A percentile compares a stretch with the other conserved stretches of the same genome.
These are phyloP conservation scores for Papilio glaucus DNA, from an alignment of 1,140 invertebrate genomes.

Conservation along the genomic window DNA sequence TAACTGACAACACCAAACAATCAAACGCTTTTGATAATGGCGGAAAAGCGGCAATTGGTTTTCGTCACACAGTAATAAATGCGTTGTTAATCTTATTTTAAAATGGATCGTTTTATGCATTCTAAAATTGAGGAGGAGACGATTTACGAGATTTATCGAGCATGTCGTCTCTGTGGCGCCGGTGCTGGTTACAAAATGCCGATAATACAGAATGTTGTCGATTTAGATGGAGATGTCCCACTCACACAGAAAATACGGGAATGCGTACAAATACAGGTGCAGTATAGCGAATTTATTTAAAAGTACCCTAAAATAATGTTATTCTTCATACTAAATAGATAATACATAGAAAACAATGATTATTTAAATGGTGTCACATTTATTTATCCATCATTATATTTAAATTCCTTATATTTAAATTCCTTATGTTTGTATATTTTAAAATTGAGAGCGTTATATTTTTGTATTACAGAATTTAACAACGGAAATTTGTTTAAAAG, in stretches of 20 bases:
- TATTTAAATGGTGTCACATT: neutral
- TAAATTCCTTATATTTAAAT: too few relatives aligned
- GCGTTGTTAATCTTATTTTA: slow-evolving; percentile 23
- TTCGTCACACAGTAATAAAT: neutral
- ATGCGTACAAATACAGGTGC: slow-evolving; percentile 79
- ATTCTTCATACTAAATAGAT: neutral
- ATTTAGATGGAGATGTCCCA: slow-evolving; percentile 48
- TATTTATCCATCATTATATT: neutral
- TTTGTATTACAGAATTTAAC: too few relatives aligned
- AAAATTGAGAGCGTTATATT: too few relatives aligned
- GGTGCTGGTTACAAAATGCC: slow-evolving; percentile 82
- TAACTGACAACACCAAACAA: slow-evolving; percentile 33
- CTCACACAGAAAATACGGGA: slow-evolving; percentile 76
- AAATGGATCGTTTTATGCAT: slow-evolving; percentile 70
- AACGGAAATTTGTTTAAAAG: too few relatives aligned
- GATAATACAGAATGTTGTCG: slow-evolving; percentile 73
- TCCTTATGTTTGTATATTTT: too few relatives aligned
- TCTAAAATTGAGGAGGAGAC: slow-evolving; percentile 63
- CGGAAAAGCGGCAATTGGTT: slow-evolving; percentile 25
- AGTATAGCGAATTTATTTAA: slow-evolving; percentile 22
- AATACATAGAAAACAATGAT: neutral
- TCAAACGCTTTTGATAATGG: slow-evolving; percentile 27
- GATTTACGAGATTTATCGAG: slow-evolving; percentile 78
- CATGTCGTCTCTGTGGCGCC: slow-evolving; percentile 78
- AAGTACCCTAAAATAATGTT: neutral